Base-by-base conservation (phyloP, 2,888 invertebrate genomes). In the Escarpia spicata region DNA sequence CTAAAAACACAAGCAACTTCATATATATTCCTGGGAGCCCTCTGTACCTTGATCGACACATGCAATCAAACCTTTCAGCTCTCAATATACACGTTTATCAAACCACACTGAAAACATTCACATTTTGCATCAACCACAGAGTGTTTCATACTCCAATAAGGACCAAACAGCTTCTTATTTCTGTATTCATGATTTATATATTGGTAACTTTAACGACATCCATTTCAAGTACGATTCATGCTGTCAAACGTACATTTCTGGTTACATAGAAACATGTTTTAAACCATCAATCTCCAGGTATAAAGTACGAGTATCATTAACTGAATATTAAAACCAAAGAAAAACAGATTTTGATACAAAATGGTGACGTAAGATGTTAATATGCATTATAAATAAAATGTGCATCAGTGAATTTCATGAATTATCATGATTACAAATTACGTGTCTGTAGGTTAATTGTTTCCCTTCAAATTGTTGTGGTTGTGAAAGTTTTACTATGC, bases 231-330 rank as follows among this genome's bases (percentile, higher is more conserved):
- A 31, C 44, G 6, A 31, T 91, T 91, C 31, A 31, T 52, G 91
- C 91, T 91, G 91, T 91, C 43, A 91, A 91, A 91, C 26, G 2
- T 91, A 91, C 91, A 91, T 91, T 91, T 91, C 91, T 26, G 4
- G 19, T 75, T 75, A 15, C 26, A 19, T 75, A 26, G 75, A 19
- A 3, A 75, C 75, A 75, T 26, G n/a, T 75, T 75, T 75, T 75
- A 75, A 75, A 26, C 75, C 75, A 75, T n/a, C 75, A 6, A 15
- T 26, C 75, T 4, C 26, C 75, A 75, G 75, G 26, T n/a, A 26
- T 4, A 75, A n/a, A 19, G 26, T 75, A 6, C 6, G 26, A 75
- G 75, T 75, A 75, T 26, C 75, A 75, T 19, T 6, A 75, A 75
- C 75, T 26, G 26, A 75, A 75, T 75, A 75, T 26, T 75, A 75